Evolutionary conservation across 2,797 vertebrate genomes (phyloP).

Genomic region (Pantherophis alleghaniensis): DNA sequence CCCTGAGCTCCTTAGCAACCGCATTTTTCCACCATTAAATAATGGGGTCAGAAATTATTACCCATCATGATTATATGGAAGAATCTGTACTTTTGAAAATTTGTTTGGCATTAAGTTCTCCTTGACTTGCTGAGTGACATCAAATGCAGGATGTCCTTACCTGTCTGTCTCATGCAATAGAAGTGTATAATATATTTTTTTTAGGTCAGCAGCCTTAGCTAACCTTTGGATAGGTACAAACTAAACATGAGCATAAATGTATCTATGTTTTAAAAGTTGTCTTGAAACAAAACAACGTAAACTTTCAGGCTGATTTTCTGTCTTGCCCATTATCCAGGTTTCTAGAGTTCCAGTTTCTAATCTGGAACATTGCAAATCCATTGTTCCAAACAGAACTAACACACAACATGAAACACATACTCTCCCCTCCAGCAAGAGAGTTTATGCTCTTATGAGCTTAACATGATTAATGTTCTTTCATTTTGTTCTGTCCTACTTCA

Average conservation of each 20-base stretch:
- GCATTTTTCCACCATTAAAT: background rate
- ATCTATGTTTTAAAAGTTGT: background rate
- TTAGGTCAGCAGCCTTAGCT: background rate
- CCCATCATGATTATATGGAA: background rate
- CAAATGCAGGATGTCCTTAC: background rate
- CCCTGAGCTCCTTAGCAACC: background rate
- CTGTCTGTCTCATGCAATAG: background rate
- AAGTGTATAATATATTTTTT: background rate
- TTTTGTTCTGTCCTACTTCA: background rate
- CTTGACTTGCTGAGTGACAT: background rate
- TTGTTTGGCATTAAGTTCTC: background rate
- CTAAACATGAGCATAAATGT: background rate
- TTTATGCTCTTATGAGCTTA: background rate
- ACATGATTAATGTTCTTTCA: background rate
- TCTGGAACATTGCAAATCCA: background rate
- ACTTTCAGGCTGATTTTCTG: background rate
- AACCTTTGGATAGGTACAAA: background rate
- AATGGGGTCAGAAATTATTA: background rate
- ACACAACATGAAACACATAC: background rate
- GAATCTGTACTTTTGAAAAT: background rate
- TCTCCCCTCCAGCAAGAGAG: background rate
- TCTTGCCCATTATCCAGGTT: background rate
- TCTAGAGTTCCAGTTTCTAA: background rate
- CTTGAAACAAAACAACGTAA: background rate
- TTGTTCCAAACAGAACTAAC: background rate